Evolutionary conservation across 2,888 invertebrate genomes (phyloP).

Genomic region (Phasia obesa): DNA sequence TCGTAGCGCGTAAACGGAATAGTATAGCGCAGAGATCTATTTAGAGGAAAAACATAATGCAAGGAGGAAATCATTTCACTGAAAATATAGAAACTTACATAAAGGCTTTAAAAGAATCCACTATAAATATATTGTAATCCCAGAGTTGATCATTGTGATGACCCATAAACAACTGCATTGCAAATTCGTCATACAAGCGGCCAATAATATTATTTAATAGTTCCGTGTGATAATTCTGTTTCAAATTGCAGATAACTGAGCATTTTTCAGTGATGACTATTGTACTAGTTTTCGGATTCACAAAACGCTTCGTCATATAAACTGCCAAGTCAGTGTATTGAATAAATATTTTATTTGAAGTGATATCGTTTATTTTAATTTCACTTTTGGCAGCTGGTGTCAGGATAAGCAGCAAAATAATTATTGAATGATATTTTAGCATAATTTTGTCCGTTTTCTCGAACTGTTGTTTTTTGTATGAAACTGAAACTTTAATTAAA

Average conservation of each 20-base stretch:
- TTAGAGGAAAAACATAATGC: not conserved
- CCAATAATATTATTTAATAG: constrained; percentile 72
- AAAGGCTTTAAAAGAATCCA: constrained; percentile 74
- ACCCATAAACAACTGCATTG: constrained; percentile 74
- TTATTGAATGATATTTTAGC: not conserved
- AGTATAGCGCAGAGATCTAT: constrained; percentile 71
- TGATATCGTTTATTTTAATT: not conserved
- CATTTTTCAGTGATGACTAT: constrained; percentile 74
- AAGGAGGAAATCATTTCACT: not conserved
- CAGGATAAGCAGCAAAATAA: not conserved
- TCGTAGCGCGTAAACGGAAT: constrained; percentile 72
- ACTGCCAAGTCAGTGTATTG: constrained; percentile 65
- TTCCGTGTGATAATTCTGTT: constrained; percentile 66
- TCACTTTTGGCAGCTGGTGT: not conserved
- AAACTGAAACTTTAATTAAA: constrained; percentile 6
- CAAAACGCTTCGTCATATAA: constrained; percentile 72
- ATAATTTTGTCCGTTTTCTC: constrained; percentile 4
- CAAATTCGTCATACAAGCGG: constrained; percentile 65
- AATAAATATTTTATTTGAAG: not conserved
- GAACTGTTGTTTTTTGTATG: not conserved
- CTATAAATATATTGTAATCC: constrained; percentile 76
- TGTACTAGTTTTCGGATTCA: constrained; percentile 72
- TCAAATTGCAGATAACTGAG: not conserved
- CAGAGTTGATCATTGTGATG: constrained; percentile 69
- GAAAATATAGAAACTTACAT: constrained; percentile 69